These are phyloP conservation scores for Paramisgurnus dabryanus DNA, from an alignment of 2,113 vertebrate species.

Conservation along the genomic window DNA sequence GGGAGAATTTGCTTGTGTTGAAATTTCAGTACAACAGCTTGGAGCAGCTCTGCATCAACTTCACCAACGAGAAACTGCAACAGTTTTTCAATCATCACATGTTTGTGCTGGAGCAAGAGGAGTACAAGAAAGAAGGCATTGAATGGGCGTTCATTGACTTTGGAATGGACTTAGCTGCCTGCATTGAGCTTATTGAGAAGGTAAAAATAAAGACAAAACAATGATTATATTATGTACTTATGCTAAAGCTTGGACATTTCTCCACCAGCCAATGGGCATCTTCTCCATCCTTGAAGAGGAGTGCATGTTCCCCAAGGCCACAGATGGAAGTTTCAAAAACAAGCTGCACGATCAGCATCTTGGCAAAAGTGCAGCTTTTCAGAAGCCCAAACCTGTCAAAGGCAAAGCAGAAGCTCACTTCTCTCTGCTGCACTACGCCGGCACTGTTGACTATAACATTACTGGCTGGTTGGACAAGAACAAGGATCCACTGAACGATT, in stretches of 20 bases:
- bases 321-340: slow-evolving; percentile 16
- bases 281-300: slow-evolving; percentile 74
- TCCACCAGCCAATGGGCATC: slow-evolving; percentile 73
- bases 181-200: slow-evolving; percentile 89
- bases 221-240: too few species aligned
- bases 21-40: slow-evolving; percentile 73
- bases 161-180: slow-evolving; percentile 87
- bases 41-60: slow-evolving; percentile 89
- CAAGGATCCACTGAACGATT: too few species aligned
- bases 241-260: too few species aligned
- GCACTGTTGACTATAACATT: too few species aligned
- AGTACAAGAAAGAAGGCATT: slow-evolving; percentile 88
- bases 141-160: slow-evolving; percentile 88
- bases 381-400: too few species aligned
- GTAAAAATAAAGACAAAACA: slow-evolving; percentile 55
- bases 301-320: slow-evolving; percentile 64
- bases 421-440: too few species aligned
- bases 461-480: too few species aligned
- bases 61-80: slow-evolving; percentile 90
- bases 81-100: slow-evolving; percentile 89
- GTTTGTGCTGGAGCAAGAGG: slow-evolving; percentile 86
- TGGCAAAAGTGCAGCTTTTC: too few species aligned
- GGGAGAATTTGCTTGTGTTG: too few species aligned
- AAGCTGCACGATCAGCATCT: too few species aligned
- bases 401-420: too few species aligned